phyloP scores from a whole-genome alignment of 1,140 invertebrate genomes.

The Philopotamus ludificatus region DNA sequence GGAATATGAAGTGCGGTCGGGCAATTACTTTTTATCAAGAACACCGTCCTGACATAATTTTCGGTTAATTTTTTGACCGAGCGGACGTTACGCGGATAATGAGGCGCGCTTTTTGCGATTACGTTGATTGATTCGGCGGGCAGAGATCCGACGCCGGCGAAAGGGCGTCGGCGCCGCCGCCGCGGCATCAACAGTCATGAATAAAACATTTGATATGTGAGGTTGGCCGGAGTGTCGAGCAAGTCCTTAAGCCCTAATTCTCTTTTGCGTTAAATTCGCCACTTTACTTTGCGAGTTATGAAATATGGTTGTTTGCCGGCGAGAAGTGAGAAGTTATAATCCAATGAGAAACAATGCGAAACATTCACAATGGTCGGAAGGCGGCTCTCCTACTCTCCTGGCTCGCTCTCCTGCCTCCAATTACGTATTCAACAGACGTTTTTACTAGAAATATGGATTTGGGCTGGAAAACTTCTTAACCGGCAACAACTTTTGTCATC shows the following conservation, averaged over 20 bases:
- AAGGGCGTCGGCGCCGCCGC: too few relatives aligned
- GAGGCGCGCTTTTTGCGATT: too few relatives aligned
- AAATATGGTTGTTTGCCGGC: neutral
- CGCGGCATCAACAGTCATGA: slow-evolving; percentile 3
- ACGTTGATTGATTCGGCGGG: too few relatives aligned
- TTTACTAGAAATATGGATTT: neutral
- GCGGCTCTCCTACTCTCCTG: neutral
- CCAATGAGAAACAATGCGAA: neutral
- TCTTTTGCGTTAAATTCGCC: slow-evolving; percentile 3
- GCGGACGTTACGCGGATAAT: too few relatives aligned
- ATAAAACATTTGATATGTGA: slow-evolving; percentile 3
- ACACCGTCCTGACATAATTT: too few relatives aligned
- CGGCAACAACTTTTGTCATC: neutral
- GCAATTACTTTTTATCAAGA: too few relatives aligned
- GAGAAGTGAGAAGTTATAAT: neutral
- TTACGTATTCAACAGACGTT: neutral
- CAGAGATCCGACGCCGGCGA: too few relatives aligned
- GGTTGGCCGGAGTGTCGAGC: neutral
- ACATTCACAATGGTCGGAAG: neutral
- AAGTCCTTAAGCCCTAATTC: slow-evolving; percentile 8
- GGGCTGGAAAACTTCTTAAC: neutral
- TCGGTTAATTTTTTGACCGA: too few relatives aligned
- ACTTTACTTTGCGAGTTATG: slow-evolving; percentile 6
- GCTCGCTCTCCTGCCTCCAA: neutral
- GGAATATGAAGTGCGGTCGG: too few relatives aligned